A percentile compares a stretch with the other conserved stretches of the same genome.
Evolutionary conservation across 2,888 invertebrate genomes (phyloP).

Genomic region (Callimorpha dominula): DNA sequence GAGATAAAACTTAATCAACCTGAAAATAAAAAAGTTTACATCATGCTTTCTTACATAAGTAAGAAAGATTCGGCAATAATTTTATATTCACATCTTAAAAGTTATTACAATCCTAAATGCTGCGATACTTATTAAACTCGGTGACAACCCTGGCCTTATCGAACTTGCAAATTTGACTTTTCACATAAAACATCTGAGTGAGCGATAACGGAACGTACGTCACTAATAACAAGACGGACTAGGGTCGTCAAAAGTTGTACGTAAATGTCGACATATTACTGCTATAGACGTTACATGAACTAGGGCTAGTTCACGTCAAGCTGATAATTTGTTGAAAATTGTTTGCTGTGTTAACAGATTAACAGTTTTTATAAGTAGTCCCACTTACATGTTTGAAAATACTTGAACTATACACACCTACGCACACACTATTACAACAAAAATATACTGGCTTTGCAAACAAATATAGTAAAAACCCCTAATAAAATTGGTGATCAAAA

Average conservation of each 20-base stretch:
- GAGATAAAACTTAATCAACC: not conserved
- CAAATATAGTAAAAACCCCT: not conserved
- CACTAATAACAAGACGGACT: slow-evolving; percentile 45
- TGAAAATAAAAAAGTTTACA: not conserved
- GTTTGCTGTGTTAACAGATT: not conserved
- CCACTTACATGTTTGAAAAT: too few relatives aligned
- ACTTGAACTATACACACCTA: not conserved
- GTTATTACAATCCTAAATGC: slow-evolving; percentile 13
- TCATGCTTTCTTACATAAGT: not conserved
- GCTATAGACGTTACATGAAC: slow-evolving; percentile 5
- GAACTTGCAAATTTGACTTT: slow-evolving; percentile 52
- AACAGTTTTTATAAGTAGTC: too few relatives aligned
- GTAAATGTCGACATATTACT: slow-evolving; percentile 22
- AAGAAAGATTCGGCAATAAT: not conserved
- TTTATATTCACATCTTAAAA: slow-evolving; percentile 7
- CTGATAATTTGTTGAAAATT: slow-evolving; percentile 13
- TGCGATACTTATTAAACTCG: slow-evolving; percentile 6
- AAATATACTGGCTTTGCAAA: not conserved
- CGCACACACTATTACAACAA: not conserved
- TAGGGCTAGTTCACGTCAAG: not conserved
- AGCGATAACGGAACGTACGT: slow-evolving; percentile 38
- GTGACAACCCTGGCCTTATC: slow-evolving; percentile 25
- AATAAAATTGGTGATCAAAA: not conserved
- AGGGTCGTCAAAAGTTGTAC: slow-evolving; percentile 49
- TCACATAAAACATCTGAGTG: slow-evolving; percentile 46